Base-by-base conservation (phyloP, 2,113 vertebrate genomes). In the Anseranas semipalmata region DNA sequence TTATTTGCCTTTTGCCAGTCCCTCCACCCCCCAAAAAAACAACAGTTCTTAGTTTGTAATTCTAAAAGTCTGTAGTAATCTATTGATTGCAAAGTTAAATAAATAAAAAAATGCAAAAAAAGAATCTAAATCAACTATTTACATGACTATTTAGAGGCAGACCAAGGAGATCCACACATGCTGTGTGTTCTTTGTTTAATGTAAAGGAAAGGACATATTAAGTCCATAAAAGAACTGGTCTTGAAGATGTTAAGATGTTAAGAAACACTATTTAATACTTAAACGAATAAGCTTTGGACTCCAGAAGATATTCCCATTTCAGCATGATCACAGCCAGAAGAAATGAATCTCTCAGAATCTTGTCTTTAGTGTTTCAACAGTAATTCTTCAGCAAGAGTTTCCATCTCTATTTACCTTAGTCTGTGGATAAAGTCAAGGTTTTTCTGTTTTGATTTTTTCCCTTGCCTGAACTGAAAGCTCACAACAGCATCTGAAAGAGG, bases 401-500 rank as follows among this genome's bases (percentile, higher is more conserved):
- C 84, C 32, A 63, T 37, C n/a, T 80, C 14, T 41, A 32, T 93
- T 88, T 93, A 67, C 71, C 28, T 68, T 66, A 93, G 3, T 93
- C 24, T 77, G 59, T 62, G 14, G 55, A 87, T 96, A 78, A 93
- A 95, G 86, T 71, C 45, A 92, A 59, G 2, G 5, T 33, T 60
- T 71, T 90, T 27, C 22, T 65, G 4, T 33, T 83, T 72, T 24
- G 24, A 1, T 28, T 65, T 35, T 87, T 68, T 33, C 18, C 8
- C 52, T 88, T 85, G 25, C 33, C 39, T 85, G 59, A 82, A 72
- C 24, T 93, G 62, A 83, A 93, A 96, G 35, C 53, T 91, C 72
- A 81, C 89, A 96, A 28, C 33, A 94, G 55, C 52, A 94, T 89
- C 78, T 95, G 79, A 88, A 90, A 85, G 89, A 87, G 45, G 48